These are phyloP conservation scores for Regulus satrapa DNA, from an alignment of 2,113 vertebrate species.

Conservation along the genomic window DNA sequence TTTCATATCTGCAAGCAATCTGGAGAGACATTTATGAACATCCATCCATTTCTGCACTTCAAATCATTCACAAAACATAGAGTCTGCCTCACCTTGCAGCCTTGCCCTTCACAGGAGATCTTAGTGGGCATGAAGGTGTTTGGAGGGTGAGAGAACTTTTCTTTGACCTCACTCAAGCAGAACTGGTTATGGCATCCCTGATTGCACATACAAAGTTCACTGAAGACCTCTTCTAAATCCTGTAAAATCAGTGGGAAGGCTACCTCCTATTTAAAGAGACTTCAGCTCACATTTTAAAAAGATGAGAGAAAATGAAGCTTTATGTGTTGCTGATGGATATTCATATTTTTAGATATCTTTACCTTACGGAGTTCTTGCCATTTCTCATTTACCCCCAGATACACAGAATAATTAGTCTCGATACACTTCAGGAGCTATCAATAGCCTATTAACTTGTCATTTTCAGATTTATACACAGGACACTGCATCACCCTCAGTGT, in stretches of 20 bases:
- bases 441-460: conserved; percentile 59
- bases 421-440: conserved; percentile 28
- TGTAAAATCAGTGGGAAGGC: neutral
- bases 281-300: neutral
- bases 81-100: neutral
- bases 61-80: neutral
- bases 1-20: neutral
- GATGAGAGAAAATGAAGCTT: neutral
- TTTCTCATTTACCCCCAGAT: neutral
- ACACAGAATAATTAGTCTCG: neutral
- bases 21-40: neutral
- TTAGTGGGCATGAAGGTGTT: neutral
- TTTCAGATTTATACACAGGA: conserved; percentile 19
- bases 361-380: neutral
- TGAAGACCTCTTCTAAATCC: neutral
- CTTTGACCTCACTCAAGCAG: neutral
- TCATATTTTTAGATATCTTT: neutral
- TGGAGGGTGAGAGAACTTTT: neutral
- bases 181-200: neutral
- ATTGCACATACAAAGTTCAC: neutral
- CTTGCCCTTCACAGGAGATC: neutral
- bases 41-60: neutral
- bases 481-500: neutral
- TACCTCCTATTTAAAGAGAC: neutral
- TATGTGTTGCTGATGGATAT: neutral